Evolutionary conservation across 1,140 invertebrate species (phyloP).

Genomic region (Drosophila truncata): DNA sequence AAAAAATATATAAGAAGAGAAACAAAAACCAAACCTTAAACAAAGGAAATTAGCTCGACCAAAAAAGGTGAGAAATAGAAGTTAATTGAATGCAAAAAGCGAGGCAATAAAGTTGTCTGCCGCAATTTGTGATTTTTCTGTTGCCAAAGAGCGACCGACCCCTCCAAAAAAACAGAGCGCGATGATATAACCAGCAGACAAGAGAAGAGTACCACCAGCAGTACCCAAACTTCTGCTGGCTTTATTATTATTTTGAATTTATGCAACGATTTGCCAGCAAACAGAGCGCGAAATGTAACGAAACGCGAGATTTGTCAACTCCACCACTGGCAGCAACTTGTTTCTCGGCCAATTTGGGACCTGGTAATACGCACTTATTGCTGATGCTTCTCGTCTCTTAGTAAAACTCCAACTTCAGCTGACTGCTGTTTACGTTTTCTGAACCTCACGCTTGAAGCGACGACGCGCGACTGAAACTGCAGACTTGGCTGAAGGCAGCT

Average conservation of each 20-base stretch:
- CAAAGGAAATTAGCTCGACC: constrained; percentile 68
- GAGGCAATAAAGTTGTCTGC: constrained; percentile 42
- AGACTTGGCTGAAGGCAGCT: constrained; percentile 73
- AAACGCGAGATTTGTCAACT: constrained; percentile 74
- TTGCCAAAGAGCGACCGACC: constrained; percentile 24
- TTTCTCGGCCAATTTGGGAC: constrained; percentile 50
- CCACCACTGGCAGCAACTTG: constrained; percentile 56
- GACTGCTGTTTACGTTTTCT: constrained; percentile 36
- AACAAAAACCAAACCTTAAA: constrained; percentile 49
- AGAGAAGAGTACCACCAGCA: constrained; percentile 11
- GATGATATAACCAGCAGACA: constrained; percentile 54
- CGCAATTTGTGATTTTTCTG: constrained; percentile 60
- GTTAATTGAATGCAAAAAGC: constrained; percentile 80
- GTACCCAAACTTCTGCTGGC: constrained; percentile 45
- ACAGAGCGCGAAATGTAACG: constrained; percentile 80
- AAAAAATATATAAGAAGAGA: constrained; percentile 24
- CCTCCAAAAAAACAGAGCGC: constrained; percentile 27
- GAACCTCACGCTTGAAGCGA: constrained; percentile 73
- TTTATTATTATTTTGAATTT: constrained; percentile 43
- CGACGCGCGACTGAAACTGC: constrained; percentile 78
- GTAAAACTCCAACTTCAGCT: constrained; percentile 12
- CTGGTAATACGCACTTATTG: constrained; percentile 70
- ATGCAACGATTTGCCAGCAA: constrained; percentile 76
- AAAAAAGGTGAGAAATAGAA: constrained; percentile 73
- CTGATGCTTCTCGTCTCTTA: constrained; percentile 10